Percentiles rank a stretch among this genome's conserved stretches.
Conservation (phyloP, 1,140 invertebrate species). For the Pogonus chalceus region DNA sequence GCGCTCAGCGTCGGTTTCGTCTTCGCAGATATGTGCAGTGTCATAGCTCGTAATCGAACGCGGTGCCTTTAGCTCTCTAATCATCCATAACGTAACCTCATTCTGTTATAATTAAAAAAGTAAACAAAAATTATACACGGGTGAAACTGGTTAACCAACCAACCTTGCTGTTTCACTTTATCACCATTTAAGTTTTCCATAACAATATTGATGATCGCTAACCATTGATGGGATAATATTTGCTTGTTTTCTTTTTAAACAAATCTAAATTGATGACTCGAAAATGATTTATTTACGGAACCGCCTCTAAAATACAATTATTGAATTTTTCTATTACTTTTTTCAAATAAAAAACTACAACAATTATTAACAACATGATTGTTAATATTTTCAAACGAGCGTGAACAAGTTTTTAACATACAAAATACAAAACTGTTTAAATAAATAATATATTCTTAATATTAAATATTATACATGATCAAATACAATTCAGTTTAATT, state of each 20-base stretch:
- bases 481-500: too few species aligned
- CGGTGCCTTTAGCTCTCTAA: slow-evolving; percentile 14
- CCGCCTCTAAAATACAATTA: not conserved
- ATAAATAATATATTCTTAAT: too few species aligned
- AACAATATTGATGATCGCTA: not conserved
- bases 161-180: not conserved
- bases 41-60: slow-evolving; percentile 17
- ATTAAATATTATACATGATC: too few species aligned
- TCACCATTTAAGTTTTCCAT: slow-evolving; percentile 3
- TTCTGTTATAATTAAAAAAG: slow-evolving; percentile 13
- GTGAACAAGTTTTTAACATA: too few species aligned
- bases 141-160: not conserved
- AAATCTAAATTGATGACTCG: slow-evolving; percentile 5
- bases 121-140: slow-evolving; percentile 15
- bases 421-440: too few species aligned
- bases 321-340: not conserved
- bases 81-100: slow-evolving; percentile 11
- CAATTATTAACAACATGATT: too few species aligned
- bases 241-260: slow-evolving; percentile 7
- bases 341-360: too few species aligned
- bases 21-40: slow-evolving; percentile 13
- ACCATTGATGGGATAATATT: slow-evolving; percentile 12
- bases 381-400: too few species aligned
- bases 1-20: not conserved
- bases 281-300: not conserved